Percentiles rank a stretch among this genome's conserved stretches.
phyloP scores from a whole-genome alignment of 2,888 invertebrate species.

The Andrena haemorrhoa region DNA sequence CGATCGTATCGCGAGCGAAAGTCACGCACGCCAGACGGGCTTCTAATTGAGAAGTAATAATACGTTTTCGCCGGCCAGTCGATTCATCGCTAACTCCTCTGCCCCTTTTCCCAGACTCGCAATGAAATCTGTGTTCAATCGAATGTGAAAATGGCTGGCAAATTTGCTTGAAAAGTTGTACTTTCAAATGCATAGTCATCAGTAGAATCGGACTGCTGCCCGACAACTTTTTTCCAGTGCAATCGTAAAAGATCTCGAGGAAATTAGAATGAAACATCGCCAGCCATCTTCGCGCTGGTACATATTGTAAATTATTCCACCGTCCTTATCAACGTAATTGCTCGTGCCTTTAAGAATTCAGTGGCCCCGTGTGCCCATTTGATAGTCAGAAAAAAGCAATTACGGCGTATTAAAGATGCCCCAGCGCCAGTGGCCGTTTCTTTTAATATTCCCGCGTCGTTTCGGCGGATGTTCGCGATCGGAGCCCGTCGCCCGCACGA shows the following conservation, averaged over 20 bases:
- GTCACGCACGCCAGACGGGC: slow-evolving; percentile 39
- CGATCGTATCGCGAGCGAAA: slow-evolving; percentile 42
- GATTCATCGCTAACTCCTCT: not conserved
- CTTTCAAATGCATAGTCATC: not conserved
- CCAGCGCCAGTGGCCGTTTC: not conserved
- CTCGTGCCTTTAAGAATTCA: slow-evolving; percentile 13
- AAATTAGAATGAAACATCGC: slow-evolving; percentile 11
- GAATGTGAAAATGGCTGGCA: not conserved
- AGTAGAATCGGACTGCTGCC: not conserved
- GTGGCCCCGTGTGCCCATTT: not conserved
- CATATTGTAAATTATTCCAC: slow-evolving; percentile 11
- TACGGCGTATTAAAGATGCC: slow-evolving; percentile 24
- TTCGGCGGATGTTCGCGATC: slow-evolving; percentile 14
- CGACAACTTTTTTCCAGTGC: not conserved
- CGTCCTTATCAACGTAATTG: slow-evolving; percentile 5
- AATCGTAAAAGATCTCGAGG: not conserved
- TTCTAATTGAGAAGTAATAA: slow-evolving; percentile 35
- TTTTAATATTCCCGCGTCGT: slow-evolving; percentile 28
- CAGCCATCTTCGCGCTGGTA: not conserved
- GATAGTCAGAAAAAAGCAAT: slow-evolving; percentile 30
- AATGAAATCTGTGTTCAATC: too few species aligned
- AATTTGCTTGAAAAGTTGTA: too few species aligned
- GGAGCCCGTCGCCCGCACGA: not conserved
- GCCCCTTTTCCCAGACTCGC: not conserved
- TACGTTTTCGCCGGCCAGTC: not conserved